These are phyloP conservation scores for Diogma glabrata DNA, from an alignment of 2,888 invertebrate species.

Conservation along the genomic window DNA sequence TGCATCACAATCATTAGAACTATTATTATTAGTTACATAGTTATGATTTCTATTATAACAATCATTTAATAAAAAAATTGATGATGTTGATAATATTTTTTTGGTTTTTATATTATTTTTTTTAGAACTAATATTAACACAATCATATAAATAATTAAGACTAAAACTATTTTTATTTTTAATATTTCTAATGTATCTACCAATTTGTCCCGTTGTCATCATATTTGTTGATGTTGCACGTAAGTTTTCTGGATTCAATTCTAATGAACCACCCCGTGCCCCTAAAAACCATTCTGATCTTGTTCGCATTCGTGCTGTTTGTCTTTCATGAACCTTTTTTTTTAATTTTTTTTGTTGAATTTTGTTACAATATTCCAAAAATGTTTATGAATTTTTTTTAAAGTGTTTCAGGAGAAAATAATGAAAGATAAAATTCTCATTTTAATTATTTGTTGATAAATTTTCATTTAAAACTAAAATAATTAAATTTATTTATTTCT, in stretches of 20 bases:
- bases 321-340: slow-evolving; percentile 83
- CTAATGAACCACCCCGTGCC: slow-evolving; percentile 28
- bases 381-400: not conserved
- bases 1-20: slow-evolving; percentile 5
- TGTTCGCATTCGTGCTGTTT: slow-evolving; percentile 92
- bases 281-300: slow-evolving; percentile 93
- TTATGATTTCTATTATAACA: not conserved
- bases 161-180: slow-evolving; percentile 13
- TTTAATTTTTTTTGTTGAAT: not conserved
- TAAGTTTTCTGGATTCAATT: slow-evolving; percentile 18
- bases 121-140: slow-evolving; percentile 3
- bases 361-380: not conserved
- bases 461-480: too few species aligned
- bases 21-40: not conserved
- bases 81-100: slow-evolving; percentile 8
- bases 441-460: slow-evolving; percentile 4
- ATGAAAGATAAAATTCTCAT: slow-evolving; percentile 6
- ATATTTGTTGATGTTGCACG: slow-evolving; percentile 16
- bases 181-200: slow-evolving; percentile 27
- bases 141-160: slow-evolving; percentile 8
- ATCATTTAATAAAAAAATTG: slow-evolving; percentile 8
- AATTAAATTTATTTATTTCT: too few species aligned
- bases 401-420: slow-evolving; percentile 3
- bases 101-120: slow-evolving; percentile 1
- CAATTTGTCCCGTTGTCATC: slow-evolving; percentile 33